These are phyloP conservation scores for Cephus sareptanus DNA, from an alignment of 2,888 invertebrate species.

Conservation along the genomic window DNA sequence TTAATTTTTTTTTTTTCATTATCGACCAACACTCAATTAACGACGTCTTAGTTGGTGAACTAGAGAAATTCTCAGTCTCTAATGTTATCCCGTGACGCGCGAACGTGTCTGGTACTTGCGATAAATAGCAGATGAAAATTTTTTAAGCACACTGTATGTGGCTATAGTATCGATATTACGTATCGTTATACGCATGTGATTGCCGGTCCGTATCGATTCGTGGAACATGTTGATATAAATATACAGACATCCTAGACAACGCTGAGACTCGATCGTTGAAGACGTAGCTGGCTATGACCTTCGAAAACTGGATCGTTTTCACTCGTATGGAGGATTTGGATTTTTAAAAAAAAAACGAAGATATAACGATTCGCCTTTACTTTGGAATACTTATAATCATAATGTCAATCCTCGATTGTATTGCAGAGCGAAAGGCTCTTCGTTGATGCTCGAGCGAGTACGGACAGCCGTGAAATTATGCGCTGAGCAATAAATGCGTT, in stretches of 20 bases:
- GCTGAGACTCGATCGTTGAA: background rate
- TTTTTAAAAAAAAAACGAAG: too few species aligned
- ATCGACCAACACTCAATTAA: background rate
- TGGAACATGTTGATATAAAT: background rate
- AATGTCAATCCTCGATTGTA: background rate
- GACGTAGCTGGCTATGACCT: too few species aligned
- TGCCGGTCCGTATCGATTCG: background rate
- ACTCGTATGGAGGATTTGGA: background rate
- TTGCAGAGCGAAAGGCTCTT: background rate
- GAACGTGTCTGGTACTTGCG: background rate
- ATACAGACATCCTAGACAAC: background rate
- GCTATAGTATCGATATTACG: background rate
- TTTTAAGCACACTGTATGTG: background rate
- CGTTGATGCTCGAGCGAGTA: background rate
- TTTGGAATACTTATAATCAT: background rate
- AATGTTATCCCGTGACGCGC: background rate
- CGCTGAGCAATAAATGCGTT: constrained; percentile 39
- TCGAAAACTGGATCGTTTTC: background rate
- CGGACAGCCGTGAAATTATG: constrained; percentile 18
- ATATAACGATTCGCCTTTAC: background rate
- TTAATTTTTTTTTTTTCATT: background rate
- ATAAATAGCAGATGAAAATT: background rate
- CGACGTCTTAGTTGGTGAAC: background rate
- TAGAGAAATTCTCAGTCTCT: background rate
- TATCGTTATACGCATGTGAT: background rate